Percentiles rank a stretch among this genome's conserved stretches.
phyloP scores from a whole-genome alignment of 2,797 vertebrate species.

The Pantherophis alleghaniensis region DNA sequence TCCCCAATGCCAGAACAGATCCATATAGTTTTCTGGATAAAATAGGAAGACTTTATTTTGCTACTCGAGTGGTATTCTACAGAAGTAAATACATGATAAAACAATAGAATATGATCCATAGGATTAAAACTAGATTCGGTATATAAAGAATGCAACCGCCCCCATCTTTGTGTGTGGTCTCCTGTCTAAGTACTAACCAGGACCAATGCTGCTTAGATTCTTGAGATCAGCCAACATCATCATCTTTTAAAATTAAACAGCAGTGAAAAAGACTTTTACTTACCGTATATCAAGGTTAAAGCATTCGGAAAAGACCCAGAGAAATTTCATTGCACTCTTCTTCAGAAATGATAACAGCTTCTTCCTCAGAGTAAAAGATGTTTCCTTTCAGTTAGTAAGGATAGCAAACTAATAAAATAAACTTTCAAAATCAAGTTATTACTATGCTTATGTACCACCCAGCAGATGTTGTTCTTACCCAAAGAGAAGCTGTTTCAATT shows the following conservation, averaged over 20 bases:
- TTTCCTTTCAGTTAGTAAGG: slow-evolving; percentile 14
- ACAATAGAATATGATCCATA: background rate
- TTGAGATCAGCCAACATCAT: background rate
- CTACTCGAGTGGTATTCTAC: background rate
- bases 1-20: background rate
- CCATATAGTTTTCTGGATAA: background rate
- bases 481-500: slow-evolving; percentile 64
- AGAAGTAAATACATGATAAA: background rate
- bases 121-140: background rate
- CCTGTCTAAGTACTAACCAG: background rate
- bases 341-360: slow-evolving; percentile 26
- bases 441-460: slow-evolving; percentile 56
- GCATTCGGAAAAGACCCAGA: background rate
- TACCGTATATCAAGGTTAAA: background rate
- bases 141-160: background rate
- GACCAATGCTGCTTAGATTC: background rate
- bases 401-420: slow-evolving; percentile 45
- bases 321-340: background rate
- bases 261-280: background rate
- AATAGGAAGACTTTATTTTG: background rate
- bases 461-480: slow-evolving; percentile 62
- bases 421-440: slow-evolving; percentile 53
- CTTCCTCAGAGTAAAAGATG: slow-evolving; percentile 24
- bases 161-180: background rate
- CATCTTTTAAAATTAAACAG: background rate